phyloP scores from a whole-genome alignment of 2,113 vertebrate genomes.

The Agapornis roseicollis region DNA sequence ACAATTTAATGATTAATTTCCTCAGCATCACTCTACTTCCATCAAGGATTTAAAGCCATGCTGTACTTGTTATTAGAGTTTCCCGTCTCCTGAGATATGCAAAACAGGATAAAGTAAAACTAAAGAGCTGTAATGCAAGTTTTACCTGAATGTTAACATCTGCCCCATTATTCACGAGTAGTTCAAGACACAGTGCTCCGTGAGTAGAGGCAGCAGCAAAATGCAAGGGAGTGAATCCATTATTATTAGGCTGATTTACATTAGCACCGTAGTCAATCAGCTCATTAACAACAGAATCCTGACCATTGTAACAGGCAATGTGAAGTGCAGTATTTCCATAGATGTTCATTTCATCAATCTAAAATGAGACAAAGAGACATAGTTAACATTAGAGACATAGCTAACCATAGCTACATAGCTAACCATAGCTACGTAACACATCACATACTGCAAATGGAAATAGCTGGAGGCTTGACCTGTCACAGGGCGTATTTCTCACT shows the following conservation, averaged over 20 bases:
- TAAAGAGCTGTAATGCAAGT: background rate
- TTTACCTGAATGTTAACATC: conserved; percentile 95
- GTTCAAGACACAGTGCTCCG: conserved; percentile 91
- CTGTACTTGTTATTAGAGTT: background rate
- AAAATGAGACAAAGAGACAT: background rate
- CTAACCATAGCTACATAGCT: background rate
- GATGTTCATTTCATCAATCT: conserved; percentile 94
- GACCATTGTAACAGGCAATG: conserved; percentile 93
- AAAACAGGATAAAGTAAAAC: background rate
- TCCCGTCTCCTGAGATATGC: background rate
- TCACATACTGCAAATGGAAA: background rate
- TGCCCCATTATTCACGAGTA: conserved; percentile 92
- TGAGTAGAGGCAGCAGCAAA: conserved; percentile 95
- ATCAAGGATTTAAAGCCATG: background rate
- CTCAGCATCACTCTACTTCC: background rate
- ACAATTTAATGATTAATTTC: background rate
- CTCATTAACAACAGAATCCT: conserved; percentile 92
- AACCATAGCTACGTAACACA: background rate
- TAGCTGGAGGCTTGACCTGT: conserved; percentile 23
- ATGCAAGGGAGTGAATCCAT: conserved; percentile 94
- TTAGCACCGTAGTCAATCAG: conserved; percentile 94
- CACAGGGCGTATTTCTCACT: background rate
- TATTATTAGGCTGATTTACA: conserved; percentile 94
- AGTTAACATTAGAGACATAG: background rate
- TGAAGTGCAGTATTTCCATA: conserved; percentile 96